Base-by-base conservation (phyloP, 2,797 vertebrate species). In the Austrolebias charrua region DNA sequence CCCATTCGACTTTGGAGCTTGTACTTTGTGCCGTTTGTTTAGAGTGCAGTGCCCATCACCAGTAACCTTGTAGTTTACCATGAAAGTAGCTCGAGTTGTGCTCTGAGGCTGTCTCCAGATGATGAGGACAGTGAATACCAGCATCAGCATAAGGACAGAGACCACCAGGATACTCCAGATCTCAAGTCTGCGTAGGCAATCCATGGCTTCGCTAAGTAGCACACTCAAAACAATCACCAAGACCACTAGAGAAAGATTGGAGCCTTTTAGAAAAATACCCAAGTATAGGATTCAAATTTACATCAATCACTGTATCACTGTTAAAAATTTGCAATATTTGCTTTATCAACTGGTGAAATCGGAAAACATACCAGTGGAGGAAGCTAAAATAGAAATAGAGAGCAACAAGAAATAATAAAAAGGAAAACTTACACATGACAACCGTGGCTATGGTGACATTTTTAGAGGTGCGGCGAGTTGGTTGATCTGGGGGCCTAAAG, bases 101-200 rank as follows among this genome's bases (percentile, higher is more conserved):
- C 70, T 93, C 86, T 93, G 92, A 4, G 93, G 93, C 63, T 94
- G 94, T 69, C 85, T 91, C 92, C 93, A 92, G 80, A 94, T 76
- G 66, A 94, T 56, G 16, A 73, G 10, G 38, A 93, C 56, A 4
- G 78, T 56, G 29, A 91, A 70, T 12, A 62, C 11, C 56, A 92
- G 69, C 9, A 82, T 76, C 46, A 91, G 72, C 50, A 60, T 9
- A 19, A 93, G 66, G 58, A 83, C n/a, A n/a, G 76, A 52, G 53
- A 74, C 78, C 24, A 93, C 78, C 10, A 84, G 13, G n/a, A 90
- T 44, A 54, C 87, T 91, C 92, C 92, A 93, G 55, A 75, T 42
- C 50, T 75, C 73, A 1, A 40, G 33, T 0, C 72, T 76, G 8
- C 0, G 0, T 29, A 91, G 73, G 40, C 85, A 87, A 15, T 77